These are phyloP conservation scores for Colostygia pectinataria DNA, from an alignment of 2,888 invertebrate genomes.

Conservation along the genomic window DNA sequence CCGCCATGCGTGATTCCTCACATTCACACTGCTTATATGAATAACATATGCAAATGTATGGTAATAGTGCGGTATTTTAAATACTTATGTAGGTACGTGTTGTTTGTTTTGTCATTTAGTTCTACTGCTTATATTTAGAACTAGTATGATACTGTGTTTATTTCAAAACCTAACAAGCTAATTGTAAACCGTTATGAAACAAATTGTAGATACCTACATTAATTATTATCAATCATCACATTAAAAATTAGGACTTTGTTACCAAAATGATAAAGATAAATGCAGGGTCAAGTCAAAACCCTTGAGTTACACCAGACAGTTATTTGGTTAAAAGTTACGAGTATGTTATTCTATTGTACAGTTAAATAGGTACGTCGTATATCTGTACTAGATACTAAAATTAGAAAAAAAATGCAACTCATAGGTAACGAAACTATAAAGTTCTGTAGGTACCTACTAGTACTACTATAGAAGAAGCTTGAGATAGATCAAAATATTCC, in stretches of 20 bases:
- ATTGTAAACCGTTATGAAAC: too few relatives aligned
- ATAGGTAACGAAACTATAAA: too few relatives aligned
- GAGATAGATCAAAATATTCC: background rate
- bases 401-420: too few relatives aligned
- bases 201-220: too few relatives aligned
- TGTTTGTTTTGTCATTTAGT: conserved; percentile 38
- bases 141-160: conserved; percentile 12
- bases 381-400: too few relatives aligned
- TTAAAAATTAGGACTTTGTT: too few relatives aligned
- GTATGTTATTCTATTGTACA: too few relatives aligned
- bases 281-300: background rate
- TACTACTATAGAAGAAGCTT: background rate
- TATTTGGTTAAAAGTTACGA: background rate
- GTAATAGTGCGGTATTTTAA: conserved; percentile 36
- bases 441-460: too few relatives aligned
- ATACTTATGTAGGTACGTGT: conserved; percentile 21
- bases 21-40: conserved; percentile 36
- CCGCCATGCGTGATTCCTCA: conserved; percentile 28
- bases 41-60: conserved; percentile 41
- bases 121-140: conserved; percentile 10
- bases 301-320: background rate
- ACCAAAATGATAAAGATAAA: background rate
- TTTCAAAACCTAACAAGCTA: conserved; percentile 1
- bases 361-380: too few relatives aligned
- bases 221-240: too few relatives aligned